Conservation (phyloP, 2,113 vertebrate species). For the Leptocoma aspasia region DNA sequence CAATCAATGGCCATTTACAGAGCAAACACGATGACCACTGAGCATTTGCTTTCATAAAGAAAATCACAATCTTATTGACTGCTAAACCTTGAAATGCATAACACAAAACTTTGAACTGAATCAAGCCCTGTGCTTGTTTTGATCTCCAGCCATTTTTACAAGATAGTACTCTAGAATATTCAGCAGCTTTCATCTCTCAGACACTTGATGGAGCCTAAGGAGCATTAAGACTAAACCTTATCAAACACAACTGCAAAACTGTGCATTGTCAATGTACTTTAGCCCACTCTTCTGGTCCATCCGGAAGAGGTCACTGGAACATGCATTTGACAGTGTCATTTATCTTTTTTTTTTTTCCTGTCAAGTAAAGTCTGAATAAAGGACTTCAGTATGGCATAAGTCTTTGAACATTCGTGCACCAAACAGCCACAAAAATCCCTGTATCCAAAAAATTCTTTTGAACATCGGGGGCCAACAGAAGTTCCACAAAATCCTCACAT, state of each 20-base stretch:
- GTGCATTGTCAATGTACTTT: neutral
- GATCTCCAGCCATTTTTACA: conserved; percentile 59
- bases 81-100: conserved; percentile 66
- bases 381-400: neutral
- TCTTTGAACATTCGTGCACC: neutral
- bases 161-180: conserved; percentile 53
- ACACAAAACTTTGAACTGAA: conserved; percentile 69
- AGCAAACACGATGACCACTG: conserved; percentile 73
- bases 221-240: conserved; percentile 66
- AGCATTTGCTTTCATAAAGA: conserved; percentile 69
- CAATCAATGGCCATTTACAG: conserved; percentile 87
- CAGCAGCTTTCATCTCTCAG: conserved; percentile 75
- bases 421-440: neutral
- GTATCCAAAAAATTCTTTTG: neutral
- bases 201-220: conserved; percentile 71
- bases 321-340: conserved; percentile 6
- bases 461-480: neutral
- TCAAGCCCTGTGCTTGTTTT: conserved; percentile 50
- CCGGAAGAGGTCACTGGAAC: conserved; percentile 6
- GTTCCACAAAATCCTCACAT: neutral
- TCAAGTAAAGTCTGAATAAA: neutral
- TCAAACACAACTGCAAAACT: conserved; percentile 58
- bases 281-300: conserved; percentile 6
- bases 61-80: conserved; percentile 75
- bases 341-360: neutral